Evolutionary conservation across 2,797 vertebrate species (phyloP).

Genomic region (Myotis myotis): DNA sequence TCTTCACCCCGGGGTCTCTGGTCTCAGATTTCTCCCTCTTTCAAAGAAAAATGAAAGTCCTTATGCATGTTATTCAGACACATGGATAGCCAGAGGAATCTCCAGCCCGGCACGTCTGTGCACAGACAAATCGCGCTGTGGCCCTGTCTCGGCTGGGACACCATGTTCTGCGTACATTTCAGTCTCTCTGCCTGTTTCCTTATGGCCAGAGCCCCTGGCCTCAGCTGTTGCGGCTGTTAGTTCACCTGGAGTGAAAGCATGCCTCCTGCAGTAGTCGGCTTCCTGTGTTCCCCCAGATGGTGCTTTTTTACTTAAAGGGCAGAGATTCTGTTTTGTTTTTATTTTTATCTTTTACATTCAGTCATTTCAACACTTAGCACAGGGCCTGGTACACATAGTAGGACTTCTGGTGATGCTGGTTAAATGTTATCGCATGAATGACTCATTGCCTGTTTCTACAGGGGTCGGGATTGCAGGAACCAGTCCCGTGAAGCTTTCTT

Average conservation of each 20-base stretch:
- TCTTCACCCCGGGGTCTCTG: not conserved
- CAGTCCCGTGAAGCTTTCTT: not conserved
- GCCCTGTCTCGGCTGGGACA: not conserved
- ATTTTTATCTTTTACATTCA: conserved; percentile 31
- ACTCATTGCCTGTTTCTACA: not conserved
- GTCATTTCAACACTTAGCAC: not conserved
- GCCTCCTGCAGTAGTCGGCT: not conserved
- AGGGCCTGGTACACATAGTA: not conserved
- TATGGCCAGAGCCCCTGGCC: not conserved
- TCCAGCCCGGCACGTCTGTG: not conserved
- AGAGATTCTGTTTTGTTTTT: conserved; percentile 20
- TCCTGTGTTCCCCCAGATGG: not conserved
- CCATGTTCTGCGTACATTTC: fast-evolving
- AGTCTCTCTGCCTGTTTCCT: not conserved
- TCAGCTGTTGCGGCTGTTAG: not conserved
- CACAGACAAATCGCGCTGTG: too few relatives aligned
- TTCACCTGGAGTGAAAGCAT: not conserved
- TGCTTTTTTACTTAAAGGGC: not conserved
- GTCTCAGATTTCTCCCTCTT: not conserved
- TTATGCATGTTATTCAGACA: not conserved
- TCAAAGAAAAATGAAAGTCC: not conserved
- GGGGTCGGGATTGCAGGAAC: not conserved
- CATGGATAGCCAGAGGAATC: not conserved
- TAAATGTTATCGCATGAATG: not conserved
- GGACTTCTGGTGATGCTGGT: not conserved